A percentile compares a stretch with the other conserved stretches of the same genome.
These are phyloP conservation scores for Tribolium castaneum DNA, from an alignment of 1,140 invertebrate species.

Conservation along the genomic window DNA sequence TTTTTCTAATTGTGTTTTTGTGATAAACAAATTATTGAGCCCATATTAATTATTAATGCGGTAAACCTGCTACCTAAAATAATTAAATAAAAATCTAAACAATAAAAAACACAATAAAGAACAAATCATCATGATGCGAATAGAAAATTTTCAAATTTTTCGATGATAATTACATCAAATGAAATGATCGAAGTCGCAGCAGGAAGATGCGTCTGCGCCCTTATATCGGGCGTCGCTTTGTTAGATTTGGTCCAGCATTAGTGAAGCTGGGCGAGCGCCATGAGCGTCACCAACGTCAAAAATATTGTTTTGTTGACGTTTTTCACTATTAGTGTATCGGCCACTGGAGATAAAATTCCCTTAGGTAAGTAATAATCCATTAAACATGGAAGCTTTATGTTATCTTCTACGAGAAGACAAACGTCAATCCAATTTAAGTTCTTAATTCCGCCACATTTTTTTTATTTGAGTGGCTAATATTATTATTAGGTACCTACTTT, in stretches of 20 bases:
- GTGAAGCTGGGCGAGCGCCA: conserved; percentile 54
- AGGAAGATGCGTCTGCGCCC: conserved; percentile 50
- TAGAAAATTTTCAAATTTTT: not conserved
- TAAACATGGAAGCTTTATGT: not conserved
- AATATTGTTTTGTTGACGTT: conserved; percentile 50
- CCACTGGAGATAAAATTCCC: conserved; percentile 60
- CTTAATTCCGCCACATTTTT: no score
- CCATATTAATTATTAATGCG: no score
- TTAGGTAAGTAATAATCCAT: conserved; percentile 56
- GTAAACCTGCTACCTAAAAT: no score
- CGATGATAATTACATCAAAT: conserved; percentile 26
- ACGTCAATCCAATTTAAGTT: no score
- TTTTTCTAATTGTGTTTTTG: no score
- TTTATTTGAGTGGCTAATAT: no score
- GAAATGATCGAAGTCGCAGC: conserved; percentile 47
- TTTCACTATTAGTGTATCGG: conserved; percentile 43
- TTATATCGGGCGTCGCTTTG: conserved; percentile 55
- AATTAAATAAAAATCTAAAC: no score
- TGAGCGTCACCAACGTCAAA: conserved; percentile 45
- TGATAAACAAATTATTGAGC: no score
- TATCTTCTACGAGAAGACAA: no score
- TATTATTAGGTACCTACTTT: no score
- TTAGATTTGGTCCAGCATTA: conserved; percentile 55
- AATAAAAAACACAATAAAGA: no score
- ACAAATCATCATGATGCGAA: no score